Conservation (phyloP, 2,113 vertebrate genomes). For the Collichthys lucidus region DNA sequence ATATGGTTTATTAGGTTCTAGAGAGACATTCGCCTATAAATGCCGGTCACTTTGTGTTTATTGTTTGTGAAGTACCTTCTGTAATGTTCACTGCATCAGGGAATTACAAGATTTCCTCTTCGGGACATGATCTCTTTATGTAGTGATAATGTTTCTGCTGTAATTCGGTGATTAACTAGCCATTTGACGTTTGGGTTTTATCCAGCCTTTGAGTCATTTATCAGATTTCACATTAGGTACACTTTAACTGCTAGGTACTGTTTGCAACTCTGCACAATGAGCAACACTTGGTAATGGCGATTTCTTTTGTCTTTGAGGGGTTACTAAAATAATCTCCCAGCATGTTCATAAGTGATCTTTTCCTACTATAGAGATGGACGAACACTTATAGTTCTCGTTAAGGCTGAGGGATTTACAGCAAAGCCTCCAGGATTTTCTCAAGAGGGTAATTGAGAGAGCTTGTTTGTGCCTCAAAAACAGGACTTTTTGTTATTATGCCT, state of each 20-base stretch:
- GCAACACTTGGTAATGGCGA: constrained; percentile 16
- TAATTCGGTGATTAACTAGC: background rate
- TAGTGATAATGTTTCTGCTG: background rate
- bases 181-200: background rate
- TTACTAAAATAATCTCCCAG: constrained; percentile 63
- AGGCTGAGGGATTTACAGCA: constrained; percentile 65
- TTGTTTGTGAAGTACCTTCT: background rate
- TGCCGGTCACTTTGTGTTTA: constrained; percentile 12
- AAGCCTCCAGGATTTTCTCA: constrained; percentile 58
- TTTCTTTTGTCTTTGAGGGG: constrained; percentile 59
- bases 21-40: constrained; percentile 2
- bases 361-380: constrained; percentile 41
- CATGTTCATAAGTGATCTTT: constrained; percentile 46
- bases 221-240: background rate
- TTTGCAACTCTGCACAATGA: background rate
- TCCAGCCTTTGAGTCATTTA: background rate
- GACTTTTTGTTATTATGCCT: constrained; percentile 27
- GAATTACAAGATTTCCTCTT: background rate
- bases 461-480: constrained; percentile 52
- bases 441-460: constrained; percentile 63
- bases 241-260: background rate
- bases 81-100: background rate
- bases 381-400: constrained; percentile 44
- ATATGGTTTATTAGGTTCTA: background rate
- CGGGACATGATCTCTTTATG: background rate